Evolutionary conservation across 2,797 vertebrate genomes (phyloP), one percentile per base, ranked within the genome.

Genomic region (Pogonophryne albipinna): DNA sequence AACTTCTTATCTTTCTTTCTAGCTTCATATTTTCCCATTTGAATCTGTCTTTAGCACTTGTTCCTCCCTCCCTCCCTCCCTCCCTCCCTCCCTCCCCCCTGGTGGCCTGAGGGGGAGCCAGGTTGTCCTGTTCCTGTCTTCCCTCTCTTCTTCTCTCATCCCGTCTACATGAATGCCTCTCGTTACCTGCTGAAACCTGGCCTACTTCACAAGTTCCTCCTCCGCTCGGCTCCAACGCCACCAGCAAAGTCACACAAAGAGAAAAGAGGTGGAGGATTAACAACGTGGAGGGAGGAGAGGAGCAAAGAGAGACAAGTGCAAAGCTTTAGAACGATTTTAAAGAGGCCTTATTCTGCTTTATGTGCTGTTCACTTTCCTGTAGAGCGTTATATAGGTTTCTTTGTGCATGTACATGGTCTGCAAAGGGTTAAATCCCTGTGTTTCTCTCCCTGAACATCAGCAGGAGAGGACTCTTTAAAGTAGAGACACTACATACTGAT

Each of bases 161-260:
- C 79, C 77, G 77, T 86, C 76, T 83, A 88, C 83, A 82, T 86
- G 80, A 86, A 81, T 84, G 76, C 83, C 80, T 90, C 79, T 74
- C 19, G 81, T 86, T 89, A 88, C 91, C 91, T 89, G 90, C 92
- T 89, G 87, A 81, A 91, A 80, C 85, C 86, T 91, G 92, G 89
- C 91, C 90, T 91, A 91, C 82, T 92, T 92, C 65, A 42, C 77
- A 79, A 83, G 65, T 85, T 88, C 70, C 88, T 79, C 70, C 74
- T 53, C 78, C 67, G 70, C 75, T 82, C 74, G 66, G 80, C 72
- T 74, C 76, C 85, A 53, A 55, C 63, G 80, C 90, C 87, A 86
- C 76, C 66, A 89, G 91, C 86, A 89, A 90, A 88, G 88, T 88
- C 85, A 87, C 80, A 80, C 87, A 31, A 74, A n/a, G n/a, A 83